Evolutionary conservation across 2,113 vertebrate genomes (phyloP), one percentile per base, ranked within the genome.

Genomic region (Ophthalmolycus amberensis): DNA sequence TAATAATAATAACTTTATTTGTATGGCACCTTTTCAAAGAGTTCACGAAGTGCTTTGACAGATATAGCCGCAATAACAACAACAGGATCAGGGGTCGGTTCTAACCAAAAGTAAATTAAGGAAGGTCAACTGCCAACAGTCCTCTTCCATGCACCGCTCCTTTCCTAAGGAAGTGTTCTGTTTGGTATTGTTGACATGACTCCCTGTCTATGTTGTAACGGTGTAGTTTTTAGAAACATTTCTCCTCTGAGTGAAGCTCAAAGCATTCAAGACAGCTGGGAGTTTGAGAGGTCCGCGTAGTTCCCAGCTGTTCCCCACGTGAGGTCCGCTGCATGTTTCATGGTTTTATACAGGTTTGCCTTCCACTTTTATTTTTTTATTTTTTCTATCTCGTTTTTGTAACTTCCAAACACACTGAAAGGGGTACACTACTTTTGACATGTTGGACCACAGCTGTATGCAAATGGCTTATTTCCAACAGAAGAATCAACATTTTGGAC

Each of bases 301-400:
- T 46, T 72, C 18, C n/a, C 48, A 16, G 56, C 14, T 70, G 44
- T 52, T 22, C 25, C 46, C n/a, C 44, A n/a, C 52, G 32, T 74
- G 40, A 67, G 32, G 44, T 62, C 34, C 34, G 22, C 54, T 79
- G 71, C 71, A 62, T 63, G 70, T 46, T 56, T 46, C 65, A 75
- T 58, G 50, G 29, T 74, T 68, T 68, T 38, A 37, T 58, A 34
- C 14, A 68, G 20, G 15, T 37, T 16, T 14, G 20, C 42, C 42
- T 52, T 65, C 12, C 44, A 27, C n/a, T 65, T 5, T 52, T 50
- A 14, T 50, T 50, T 3, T 18, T 48, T 14, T 5, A 9, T 54
- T 38, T 34, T 42, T 67, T 10, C 15, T 32, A 32, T 14, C 5
- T 67, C 46, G 12, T 77, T 67, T 44, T 10, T 34, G 0, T 16